Percentiles rank a stretch among this genome's conserved stretches.
phyloP scores from a whole-genome alignment of 2,797 vertebrate species.

The Pantherophis vulpinus region DNA sequence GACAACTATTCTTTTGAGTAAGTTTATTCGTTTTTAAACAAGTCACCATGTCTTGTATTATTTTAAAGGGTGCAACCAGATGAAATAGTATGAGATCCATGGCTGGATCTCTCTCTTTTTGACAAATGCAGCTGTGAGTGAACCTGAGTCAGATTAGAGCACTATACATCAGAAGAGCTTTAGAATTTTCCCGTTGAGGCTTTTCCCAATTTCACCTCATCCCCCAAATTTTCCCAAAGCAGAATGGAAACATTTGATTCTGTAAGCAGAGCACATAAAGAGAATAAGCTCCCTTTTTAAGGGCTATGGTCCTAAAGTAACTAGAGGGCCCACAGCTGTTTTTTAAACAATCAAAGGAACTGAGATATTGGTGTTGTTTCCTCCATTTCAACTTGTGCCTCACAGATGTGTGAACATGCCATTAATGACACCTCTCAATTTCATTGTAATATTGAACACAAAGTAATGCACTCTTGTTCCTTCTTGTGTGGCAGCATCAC shows the following conservation, averaged over 20 bases:
- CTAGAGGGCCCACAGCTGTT: neutral
- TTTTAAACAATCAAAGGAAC: neutral
- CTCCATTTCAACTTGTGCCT: neutral
- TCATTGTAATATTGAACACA: neutral
- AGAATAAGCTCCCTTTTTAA: neutral
- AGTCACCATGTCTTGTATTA: neutral
- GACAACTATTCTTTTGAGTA: neutral
- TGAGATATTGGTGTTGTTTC: neutral
- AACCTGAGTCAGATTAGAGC: neutral
- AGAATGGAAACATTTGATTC: neutral
- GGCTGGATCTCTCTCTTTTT: neutral
- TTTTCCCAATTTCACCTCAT: neutral
- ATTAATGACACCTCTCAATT: neutral
- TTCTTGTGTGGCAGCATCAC: neutral
- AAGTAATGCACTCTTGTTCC: neutral
- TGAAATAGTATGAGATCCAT: neutral
- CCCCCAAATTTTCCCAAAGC: neutral
- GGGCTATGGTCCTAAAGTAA: neutral
- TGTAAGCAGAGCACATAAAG: neutral
- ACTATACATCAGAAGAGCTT: neutral
- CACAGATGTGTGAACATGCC: neutral
- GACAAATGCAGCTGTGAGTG: neutral
- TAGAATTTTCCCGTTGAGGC: neutral
- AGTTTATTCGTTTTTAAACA: constrained; percentile 3
- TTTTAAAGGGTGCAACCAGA: constrained; percentile 10